Evolutionary conservation across 2,113 vertebrate genomes (phyloP).

Genomic region (Meriones unguiculatus): DNA sequence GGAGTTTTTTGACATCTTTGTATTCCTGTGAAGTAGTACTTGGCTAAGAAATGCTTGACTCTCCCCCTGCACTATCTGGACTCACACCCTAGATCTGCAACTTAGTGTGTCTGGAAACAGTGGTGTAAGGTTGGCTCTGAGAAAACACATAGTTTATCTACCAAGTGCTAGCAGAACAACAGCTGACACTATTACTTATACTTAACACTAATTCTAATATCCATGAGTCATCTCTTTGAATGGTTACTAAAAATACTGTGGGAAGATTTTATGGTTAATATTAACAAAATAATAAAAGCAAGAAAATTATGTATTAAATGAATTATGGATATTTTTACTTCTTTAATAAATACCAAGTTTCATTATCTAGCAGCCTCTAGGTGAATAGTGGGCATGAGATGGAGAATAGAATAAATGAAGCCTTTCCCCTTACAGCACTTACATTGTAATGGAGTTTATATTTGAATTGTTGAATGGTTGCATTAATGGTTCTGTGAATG

Average conservation of each 20-base stretch:
- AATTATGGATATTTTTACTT: background rate
- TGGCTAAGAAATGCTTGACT: background rate
- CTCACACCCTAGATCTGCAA: background rate
- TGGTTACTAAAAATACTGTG: background rate
- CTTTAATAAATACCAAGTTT: slow-evolving; percentile 45
- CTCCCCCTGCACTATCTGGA: background rate
- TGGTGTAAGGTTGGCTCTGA: background rate
- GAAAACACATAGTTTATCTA: background rate
- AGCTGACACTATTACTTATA: background rate
- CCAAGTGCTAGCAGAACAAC: background rate
- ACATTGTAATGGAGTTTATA: slow-evolving; percentile 37
- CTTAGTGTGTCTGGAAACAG: background rate
- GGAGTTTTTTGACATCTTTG: background rate
- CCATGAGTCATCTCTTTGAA: slow-evolving; percentile 35
- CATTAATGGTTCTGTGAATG: background rate
- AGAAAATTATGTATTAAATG: background rate
- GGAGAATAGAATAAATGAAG: slow-evolving; percentile 30
- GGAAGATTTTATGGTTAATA: slow-evolving; percentile 4
- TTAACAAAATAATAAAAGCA: slow-evolving; percentile 27
- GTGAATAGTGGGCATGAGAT: background rate
- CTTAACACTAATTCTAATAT: slow-evolving; percentile 8
- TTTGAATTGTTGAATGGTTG: slow-evolving; percentile 42
- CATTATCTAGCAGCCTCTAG: background rate
- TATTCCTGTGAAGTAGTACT: background rate
- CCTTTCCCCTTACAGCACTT: background rate